A percentile compares a stretch with the other conserved stretches of the same genome.
These are phyloP conservation scores for Pseudoatta argentina DNA, from an alignment of 1,140 invertebrate species.

Conservation along the genomic window DNA sequence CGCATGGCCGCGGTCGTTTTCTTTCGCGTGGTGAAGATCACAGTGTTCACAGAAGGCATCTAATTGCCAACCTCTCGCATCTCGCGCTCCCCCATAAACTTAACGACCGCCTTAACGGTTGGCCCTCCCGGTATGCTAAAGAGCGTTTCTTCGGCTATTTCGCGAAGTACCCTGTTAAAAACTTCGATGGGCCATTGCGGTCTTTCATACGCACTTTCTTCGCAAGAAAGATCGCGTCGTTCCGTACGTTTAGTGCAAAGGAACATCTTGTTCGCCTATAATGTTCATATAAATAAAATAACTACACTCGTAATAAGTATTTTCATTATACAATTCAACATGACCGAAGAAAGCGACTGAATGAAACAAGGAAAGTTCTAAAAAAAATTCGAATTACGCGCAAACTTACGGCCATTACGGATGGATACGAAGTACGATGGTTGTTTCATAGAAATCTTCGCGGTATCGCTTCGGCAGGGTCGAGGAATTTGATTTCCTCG, in stretches of 20 bases:
- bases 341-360: neutral
- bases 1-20: constrained; percentile 64
- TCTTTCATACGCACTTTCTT: constrained; percentile 45
- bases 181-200: constrained; percentile 74
- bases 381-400: constrained; percentile 12
- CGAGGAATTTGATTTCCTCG: constrained; percentile 78
- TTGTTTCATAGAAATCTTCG: constrained; percentile 56
- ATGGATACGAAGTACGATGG: neutral
- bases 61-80: constrained; percentile 80
- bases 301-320: neutral
- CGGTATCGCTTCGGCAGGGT: constrained; percentile 25
- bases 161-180: constrained; percentile 82
- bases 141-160: constrained; percentile 79
- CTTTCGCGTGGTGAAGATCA: constrained; percentile 79
- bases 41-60: constrained; percentile 80
- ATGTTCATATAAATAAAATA: constrained; percentile 31
- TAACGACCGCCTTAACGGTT: constrained; percentile 81
- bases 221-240: constrained; percentile 61
- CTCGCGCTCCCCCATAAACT: constrained; percentile 80
- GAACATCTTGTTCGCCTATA: constrained; percentile 27
- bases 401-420: neutral
- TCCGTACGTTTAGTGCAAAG: constrained; percentile 13
- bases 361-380: neutral
- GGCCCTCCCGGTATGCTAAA: constrained; percentile 83
- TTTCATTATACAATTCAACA: neutral